A percentile compares a stretch with the other conserved stretches of the same genome.
phyloP scores from a whole-genome alignment of 2,113 vertebrate species.

The Parus major region DNA sequence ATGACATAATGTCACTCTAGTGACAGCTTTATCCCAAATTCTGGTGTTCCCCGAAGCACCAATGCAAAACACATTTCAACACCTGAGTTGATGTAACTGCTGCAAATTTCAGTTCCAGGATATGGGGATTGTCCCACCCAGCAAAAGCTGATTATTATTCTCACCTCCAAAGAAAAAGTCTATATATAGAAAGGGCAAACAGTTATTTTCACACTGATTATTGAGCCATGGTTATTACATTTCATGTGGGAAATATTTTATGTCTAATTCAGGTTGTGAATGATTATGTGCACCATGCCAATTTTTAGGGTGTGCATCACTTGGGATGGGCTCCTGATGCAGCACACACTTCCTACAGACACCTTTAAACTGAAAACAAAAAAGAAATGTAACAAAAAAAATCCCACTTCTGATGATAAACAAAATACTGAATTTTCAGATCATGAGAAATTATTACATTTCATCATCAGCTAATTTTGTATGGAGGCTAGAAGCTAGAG shows the following conservation, averaged over 20 bases:
- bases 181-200: neutral
- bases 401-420: neutral
- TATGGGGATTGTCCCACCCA: neutral
- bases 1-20: neutral
- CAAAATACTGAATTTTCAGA: neutral
- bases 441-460: neutral
- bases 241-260: neutral
- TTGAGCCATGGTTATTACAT: neutral
- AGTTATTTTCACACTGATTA: neutral
- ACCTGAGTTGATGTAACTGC: neutral
- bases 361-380: neutral
- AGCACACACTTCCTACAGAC: neutral
- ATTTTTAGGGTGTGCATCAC: neutral
- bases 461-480: neutral
- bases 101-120: neutral
- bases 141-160: neutral
- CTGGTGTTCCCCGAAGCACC: neutral
- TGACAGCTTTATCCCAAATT: neutral
- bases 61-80: neutral
- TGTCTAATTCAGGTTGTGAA: neutral
- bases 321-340: neutral
- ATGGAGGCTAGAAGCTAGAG: neutral
- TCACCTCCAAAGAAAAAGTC: neutral
- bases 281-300: neutral
- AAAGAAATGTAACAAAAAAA: neutral